A percentile compares a stretch with the other conserved stretches of the same genome.
Evolutionary conservation across 2,797 vertebrate genomes (phyloP).

Genomic region (Gallinago nigripennis): DNA sequence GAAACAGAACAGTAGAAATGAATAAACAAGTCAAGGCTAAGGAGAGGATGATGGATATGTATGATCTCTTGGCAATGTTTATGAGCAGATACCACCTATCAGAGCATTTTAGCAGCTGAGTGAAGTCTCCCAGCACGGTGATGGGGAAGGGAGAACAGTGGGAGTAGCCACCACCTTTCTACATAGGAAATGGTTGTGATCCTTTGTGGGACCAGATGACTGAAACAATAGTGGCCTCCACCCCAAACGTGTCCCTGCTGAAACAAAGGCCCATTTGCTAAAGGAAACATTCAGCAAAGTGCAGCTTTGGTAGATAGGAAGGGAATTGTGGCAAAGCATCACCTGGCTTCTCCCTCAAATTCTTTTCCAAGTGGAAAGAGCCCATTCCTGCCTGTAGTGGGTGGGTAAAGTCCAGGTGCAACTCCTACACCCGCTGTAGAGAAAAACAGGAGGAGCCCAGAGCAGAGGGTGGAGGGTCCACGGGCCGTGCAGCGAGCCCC

Average conservation of each 20-base stretch:
- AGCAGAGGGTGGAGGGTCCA: not conserved
- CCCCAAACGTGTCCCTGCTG: not conserved
- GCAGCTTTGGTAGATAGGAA: not conserved
- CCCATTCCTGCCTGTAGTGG: not conserved
- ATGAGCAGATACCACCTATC: not conserved
- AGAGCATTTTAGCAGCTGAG: not conserved
- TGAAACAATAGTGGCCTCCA: constrained; percentile 45
- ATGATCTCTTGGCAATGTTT: not conserved
- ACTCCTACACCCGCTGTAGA: not conserved
- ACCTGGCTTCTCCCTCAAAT: not conserved
- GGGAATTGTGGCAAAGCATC: not conserved
- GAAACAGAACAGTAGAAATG: not conserved
- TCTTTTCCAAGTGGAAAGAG: not conserved
- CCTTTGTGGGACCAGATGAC: constrained; percentile 1
- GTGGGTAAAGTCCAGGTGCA: not conserved
- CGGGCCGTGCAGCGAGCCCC: accelerated
- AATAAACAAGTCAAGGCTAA: not conserved
- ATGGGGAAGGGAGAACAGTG: not conserved
- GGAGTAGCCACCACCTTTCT: constrained; percentile 9
- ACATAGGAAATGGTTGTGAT: not conserved
- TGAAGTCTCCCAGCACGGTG: not conserved
- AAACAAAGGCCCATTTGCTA: constrained; percentile 36
- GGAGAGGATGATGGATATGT: not conserved
- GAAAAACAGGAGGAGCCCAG: not conserved
- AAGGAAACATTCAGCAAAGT: not conserved